These are phyloP conservation scores for Sander vitreus DNA, from an alignment of 2,113 vertebrate species.

Conservation along the genomic window DNA sequence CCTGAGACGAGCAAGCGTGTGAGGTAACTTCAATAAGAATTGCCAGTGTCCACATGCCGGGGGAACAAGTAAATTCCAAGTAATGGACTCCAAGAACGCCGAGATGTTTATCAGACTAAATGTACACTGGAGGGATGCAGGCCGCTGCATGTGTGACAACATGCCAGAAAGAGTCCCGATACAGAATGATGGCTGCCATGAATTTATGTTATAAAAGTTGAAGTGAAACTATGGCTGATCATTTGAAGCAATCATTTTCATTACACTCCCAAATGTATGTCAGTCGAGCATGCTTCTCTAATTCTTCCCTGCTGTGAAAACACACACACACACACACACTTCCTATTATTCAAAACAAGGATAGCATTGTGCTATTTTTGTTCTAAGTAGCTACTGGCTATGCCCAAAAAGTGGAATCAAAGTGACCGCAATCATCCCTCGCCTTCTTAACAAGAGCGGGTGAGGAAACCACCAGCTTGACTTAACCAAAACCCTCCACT, in stretches of 20 bases:
- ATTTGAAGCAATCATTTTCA: constrained; percentile 59
- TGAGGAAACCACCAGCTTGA: constrained; percentile 73
- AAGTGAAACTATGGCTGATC: constrained; percentile 40
- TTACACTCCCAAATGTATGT: constrained; percentile 30
- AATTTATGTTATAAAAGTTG: constrained; percentile 60
- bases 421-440: constrained; percentile 68
- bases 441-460: constrained; percentile 60
- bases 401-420: constrained; percentile 65
- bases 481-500: constrained; percentile 72
- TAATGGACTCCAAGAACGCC: constrained; percentile 71
- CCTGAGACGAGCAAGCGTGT: constrained; percentile 41
- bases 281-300: constrained; percentile 34
- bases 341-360: constrained; percentile 43
- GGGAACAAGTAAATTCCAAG: constrained; percentile 75
- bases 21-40: constrained; percentile 73
- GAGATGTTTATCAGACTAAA: constrained; percentile 78
- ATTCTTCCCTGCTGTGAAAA: constrained; percentile 25
- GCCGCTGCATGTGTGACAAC: constrained; percentile 61
- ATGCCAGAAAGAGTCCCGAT: constrained; percentile 50
- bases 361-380: constrained; percentile 46
- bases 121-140: constrained; percentile 60
- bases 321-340: neutral
- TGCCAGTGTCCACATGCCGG: constrained; percentile 63
- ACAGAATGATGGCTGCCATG: constrained; percentile 59
- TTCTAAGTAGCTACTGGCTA: constrained; percentile 63